phyloP scores from a whole-genome alignment of 2,888 invertebrate genomes.

The Catotricha subobsoleta region DNA sequence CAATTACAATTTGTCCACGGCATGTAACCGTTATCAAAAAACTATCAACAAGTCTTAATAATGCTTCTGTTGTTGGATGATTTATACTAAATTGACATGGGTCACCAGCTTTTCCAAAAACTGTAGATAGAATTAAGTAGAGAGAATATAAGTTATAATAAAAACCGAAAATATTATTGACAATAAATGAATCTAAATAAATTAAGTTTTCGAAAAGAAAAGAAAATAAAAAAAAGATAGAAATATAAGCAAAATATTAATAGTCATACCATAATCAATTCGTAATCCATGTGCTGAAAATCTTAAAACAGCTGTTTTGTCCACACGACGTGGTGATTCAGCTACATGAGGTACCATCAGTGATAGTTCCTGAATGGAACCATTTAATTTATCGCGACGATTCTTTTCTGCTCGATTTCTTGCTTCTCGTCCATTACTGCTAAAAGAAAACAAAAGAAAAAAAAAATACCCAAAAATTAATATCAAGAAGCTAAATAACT shows the following conservation, averaged over 20 bases:
- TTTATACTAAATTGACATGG: conserved; percentile 22
- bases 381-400: conserved; percentile 74
- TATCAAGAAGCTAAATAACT: too few relatives aligned
- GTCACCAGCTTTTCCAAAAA: conserved; percentile 37
- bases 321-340: conserved; percentile 64
- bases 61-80: conserved; percentile 16
- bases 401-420: conserved; percentile 83
- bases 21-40: conserved; percentile 66
- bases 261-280: conserved; percentile 43
- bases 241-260: neutral
- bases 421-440: conserved; percentile 51
- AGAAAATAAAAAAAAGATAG: conserved; percentile 5
- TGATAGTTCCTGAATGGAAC: conserved; percentile 65
- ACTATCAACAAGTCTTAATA: conserved; percentile 53
- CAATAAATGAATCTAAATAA: too few relatives aligned
- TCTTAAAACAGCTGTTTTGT: conserved; percentile 78
- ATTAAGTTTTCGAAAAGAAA: conserved; percentile 10
- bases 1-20: conserved; percentile 66
- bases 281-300: conserved; percentile 73
- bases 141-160: too few relatives aligned
- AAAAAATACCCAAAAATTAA: too few relatives aligned
- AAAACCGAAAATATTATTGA: too few relatives aligned
- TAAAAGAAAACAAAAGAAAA: too few relatives aligned
- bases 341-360: conserved; percentile 68
- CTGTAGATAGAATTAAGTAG: too few relatives aligned